Conservation (phyloP, 2,888 invertebrate species). For the Magallana nippona region DNA sequence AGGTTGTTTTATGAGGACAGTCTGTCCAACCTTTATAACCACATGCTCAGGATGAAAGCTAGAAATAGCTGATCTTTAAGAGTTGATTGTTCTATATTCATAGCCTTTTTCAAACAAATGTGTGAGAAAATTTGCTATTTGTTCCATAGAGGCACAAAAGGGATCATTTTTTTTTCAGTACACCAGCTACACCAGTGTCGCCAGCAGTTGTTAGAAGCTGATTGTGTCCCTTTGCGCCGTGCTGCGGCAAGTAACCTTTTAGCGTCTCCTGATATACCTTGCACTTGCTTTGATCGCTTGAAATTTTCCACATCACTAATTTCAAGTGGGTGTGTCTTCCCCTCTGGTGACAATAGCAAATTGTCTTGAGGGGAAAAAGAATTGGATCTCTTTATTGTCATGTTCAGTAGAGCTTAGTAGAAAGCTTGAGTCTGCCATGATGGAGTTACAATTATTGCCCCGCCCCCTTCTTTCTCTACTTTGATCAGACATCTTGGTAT, state of each 20-base stretch:
- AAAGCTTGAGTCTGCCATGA: constrained; percentile 42
- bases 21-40: constrained; percentile 33
- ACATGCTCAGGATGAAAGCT: background rate
- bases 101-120: constrained; percentile 5
- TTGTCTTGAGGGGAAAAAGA: constrained; percentile 31
- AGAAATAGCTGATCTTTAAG: constrained; percentile 39
- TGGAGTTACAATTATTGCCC: constrained; percentile 38
- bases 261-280: constrained; percentile 42
- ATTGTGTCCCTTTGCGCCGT: constrained; percentile 41
- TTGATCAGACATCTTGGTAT: background rate
- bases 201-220: background rate
- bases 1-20: constrained; percentile 18
- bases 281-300: background rate
- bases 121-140: background rate
- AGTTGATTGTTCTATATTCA: constrained; percentile 37
- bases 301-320: constrained; percentile 46
- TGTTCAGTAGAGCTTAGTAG: constrained; percentile 42
- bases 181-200: too few species aligned
- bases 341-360: constrained; percentile 37
- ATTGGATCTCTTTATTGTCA: constrained; percentile 46
- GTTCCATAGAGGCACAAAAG: too few species aligned
- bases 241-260: background rate
- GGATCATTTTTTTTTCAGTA: too few species aligned
- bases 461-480: background rate
- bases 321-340: constrained; percentile 36